Evolutionary conservation across 2,888 invertebrate genomes (phyloP), one percentile per base, ranked within the genome.

Genomic region (Alviniconcha strummeri): DNA sequence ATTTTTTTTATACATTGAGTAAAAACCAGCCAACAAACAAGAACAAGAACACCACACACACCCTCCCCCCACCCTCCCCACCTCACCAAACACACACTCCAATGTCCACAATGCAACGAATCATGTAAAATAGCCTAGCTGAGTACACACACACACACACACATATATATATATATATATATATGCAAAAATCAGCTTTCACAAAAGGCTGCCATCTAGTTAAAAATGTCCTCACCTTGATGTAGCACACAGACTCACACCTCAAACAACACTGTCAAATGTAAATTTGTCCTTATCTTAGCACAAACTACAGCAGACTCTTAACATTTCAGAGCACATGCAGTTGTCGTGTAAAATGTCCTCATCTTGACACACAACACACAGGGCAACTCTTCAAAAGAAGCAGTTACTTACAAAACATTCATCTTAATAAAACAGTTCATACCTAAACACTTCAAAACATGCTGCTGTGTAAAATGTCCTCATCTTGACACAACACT

Each of bases 201-300:
- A 36, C 36, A 3, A 36, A 3, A 36, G 36, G 36, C 36, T 36
- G 36, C 36, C 36, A 36, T 36, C 36, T 36, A 36, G 36, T 36
- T 36, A 36, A 36, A 80, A 80, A 80, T 80, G 80, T 80, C 80
- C 80, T 80, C 80, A 54, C 69, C 69, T 69, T 80, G 80, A 80
- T 69, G 69, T 69, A 54, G 69, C 36, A 19, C n/a, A 5, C 36
- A 36, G 3, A 36, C 36, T 36, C 36, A 36, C 36, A 36, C 36
- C 36, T 36, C 36, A 36, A 36, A 54, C 67, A 11, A 52, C 17
- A 11, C 36, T 69, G 69, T 69, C 54, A 55, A 19, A 69, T 69
- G 13, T 17, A 69, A 6, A 72, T 17, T 13, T n/a, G 13, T 69
- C 69, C 69, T 69, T 19, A 69, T 7, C 36, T 36, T 36, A 36